These are phyloP conservation scores for honey bee (Apis mellifera) DNA, from an alignment of 1,140 invertebrate species.

Conservation along the genomic window Amel_HAv3.1 CM009933.2:7920001-7920500, in stretches of 20 bases:
- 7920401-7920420: too few relatives aligned
- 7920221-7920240: not conserved
- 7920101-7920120: slow-evolving; percentile 14
- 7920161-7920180: not conserved
- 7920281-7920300: too few relatives aligned
- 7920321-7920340: too few relatives aligned
- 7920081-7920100: not conserved
- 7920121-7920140: not conserved
- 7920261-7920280: not conserved
- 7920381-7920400: too few relatives aligned
- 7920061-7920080: slow-evolving; percentile 20
- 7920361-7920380: too few relatives aligned
- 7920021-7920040: not conserved
- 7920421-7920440: too few relatives aligned
- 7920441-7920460: too few relatives aligned
- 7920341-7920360: too few relatives aligned
- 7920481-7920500: too few relatives aligned
- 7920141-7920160: not conserved
- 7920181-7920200: not conserved
- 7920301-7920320: too few relatives aligned
- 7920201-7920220: too few relatives aligned
- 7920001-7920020: slow-evolving; percentile 18
- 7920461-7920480: too few relatives aligned
- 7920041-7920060: not conserved
- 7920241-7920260: not conserved